Conservation (phyloP, 2,888 invertebrate genomes). For the Amphimallon solstitiale region DNA sequence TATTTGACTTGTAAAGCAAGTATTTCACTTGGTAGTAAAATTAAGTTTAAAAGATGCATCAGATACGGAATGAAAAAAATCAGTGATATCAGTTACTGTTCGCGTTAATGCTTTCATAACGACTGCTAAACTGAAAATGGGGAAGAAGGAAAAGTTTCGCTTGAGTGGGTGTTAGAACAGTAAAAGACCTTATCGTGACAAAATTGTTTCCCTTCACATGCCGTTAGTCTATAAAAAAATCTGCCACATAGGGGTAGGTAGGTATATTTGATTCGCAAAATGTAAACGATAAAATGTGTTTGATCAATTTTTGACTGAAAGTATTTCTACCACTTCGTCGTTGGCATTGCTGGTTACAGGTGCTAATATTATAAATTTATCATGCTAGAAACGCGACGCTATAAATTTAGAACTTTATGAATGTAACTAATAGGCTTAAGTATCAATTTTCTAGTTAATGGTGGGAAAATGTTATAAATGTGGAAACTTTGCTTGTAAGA, state of each 20-base stretch:
- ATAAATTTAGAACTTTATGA: slow-evolving; percentile 29
- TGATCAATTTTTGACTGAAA: slow-evolving; percentile 35
- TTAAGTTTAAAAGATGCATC: too few species aligned
- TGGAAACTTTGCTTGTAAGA: too few species aligned
- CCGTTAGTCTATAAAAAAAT: slow-evolving; percentile 24
- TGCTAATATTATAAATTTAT: slow-evolving; percentile 34
- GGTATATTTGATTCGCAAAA: slow-evolving; percentile 19
- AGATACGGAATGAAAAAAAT: background rate
- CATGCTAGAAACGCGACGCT: slow-evolving; percentile 8
- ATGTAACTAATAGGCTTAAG: slow-evolving; percentile 1
- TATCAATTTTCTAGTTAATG: background rate
- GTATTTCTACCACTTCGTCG: slow-evolving; percentile 25
- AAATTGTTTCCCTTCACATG: slow-evolving; percentile 34
- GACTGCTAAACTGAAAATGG: slow-evolving; percentile 10
- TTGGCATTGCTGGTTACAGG: slow-evolving; percentile 9
- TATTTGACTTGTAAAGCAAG: too few species aligned
- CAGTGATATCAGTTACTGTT: background rate
- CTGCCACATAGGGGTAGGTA: slow-evolving; percentile 5
- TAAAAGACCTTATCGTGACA: slow-evolving; percentile 34
- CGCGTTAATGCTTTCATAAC: background rate
- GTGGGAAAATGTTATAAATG: background rate
- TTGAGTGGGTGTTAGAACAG: slow-evolving; percentile 1
- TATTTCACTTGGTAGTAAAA: too few species aligned
- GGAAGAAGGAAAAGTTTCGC: slow-evolving; percentile 1
- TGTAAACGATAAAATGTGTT: slow-evolving; percentile 31